Evolutionary conservation across 2,888 invertebrate species (phyloP).

Genomic region (Diadegma fenestrale): DNA sequence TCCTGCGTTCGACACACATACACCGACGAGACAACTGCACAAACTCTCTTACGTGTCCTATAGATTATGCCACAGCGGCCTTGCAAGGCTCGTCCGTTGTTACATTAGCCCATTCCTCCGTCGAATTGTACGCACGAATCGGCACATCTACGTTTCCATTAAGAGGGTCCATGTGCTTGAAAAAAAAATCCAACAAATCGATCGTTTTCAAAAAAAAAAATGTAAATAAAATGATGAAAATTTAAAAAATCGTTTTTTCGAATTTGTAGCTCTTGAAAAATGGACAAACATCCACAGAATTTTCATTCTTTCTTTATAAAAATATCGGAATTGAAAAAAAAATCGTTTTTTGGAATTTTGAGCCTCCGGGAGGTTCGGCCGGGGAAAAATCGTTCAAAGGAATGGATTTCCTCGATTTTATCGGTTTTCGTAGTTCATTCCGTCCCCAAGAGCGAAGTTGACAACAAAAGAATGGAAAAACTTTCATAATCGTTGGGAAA

Average conservation of each 20-base stretch:
- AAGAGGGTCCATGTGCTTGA: not conserved
- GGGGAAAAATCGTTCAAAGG: no score
- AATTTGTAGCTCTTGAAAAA: no score
- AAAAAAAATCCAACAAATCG: constrained; percentile 23
- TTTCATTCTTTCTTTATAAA: no score
- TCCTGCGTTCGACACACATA: not conserved
- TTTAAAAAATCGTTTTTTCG: not conserved
- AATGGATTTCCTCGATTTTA: no score
- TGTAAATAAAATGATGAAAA: not conserved
- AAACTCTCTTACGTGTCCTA: constrained; percentile 26
- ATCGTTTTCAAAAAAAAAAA: no score
- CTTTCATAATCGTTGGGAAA: no score
- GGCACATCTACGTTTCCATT: not conserved
- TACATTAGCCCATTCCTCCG: constrained; percentile 52
- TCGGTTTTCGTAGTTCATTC: no score
- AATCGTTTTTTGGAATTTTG: no score
- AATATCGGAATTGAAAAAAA: no score
- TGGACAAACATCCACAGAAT: no score
- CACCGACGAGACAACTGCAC: constrained; percentile 40
- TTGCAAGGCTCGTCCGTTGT: constrained; percentile 63
- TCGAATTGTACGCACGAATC: not conserved
- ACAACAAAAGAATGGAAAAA: not conserved
- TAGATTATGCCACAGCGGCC: constrained; percentile 65
- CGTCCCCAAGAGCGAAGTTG: no score
- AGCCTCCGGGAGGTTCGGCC: no score